Conservation (phyloP, 2,888 invertebrate species). For the Aleiodes testaceus region DNA sequence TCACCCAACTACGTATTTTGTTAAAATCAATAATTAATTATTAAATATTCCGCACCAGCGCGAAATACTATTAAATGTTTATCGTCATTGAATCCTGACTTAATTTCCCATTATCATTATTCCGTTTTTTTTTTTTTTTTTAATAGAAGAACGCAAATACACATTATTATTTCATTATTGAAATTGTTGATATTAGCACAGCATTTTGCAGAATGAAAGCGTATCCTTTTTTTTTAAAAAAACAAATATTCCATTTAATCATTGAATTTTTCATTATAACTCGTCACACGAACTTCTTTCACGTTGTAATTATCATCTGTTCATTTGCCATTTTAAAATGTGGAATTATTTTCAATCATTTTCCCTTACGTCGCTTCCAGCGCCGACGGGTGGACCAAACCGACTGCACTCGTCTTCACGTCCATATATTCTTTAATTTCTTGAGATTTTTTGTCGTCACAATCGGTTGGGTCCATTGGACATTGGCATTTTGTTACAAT, state of each 20-base stretch:
- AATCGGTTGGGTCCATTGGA: conserved; percentile 66
- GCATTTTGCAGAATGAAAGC: conserved; percentile 66
- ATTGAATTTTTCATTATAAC: conserved; percentile 34
- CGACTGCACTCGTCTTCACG: conserved; percentile 54
- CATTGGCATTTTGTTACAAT: conserved; percentile 72
- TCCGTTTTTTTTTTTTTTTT: conserved; percentile 35
- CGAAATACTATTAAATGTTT: conserved; percentile 56
- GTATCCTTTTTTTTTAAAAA: conserved; percentile 53
- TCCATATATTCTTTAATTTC: conserved; percentile 45
- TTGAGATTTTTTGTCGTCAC: not conserved
- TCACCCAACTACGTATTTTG: conserved; percentile 33
- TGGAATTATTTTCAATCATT: conserved; percentile 2
- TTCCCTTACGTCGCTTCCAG: conserved; percentile 56
- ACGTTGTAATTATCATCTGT: conserved; percentile 34
- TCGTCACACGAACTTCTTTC: conserved; percentile 27
- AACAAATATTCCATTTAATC: conserved; percentile 22
- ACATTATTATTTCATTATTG: conserved; percentile 44
- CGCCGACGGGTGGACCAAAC: conserved; percentile 64
- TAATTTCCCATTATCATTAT: conserved; percentile 42
- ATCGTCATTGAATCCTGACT: conserved; percentile 41
- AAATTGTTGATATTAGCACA: conserved; percentile 64
- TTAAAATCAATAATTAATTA: conserved; percentile 52
- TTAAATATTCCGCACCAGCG: conserved; percentile 62
- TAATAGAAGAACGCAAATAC: conserved; percentile 51
- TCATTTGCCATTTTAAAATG: conserved; percentile 40